A percentile compares a stretch with the other conserved stretches of the same genome.
phyloP scores from a whole-genome alignment of 2,888 invertebrate genomes.

The Vesta saturnalis region DNA sequence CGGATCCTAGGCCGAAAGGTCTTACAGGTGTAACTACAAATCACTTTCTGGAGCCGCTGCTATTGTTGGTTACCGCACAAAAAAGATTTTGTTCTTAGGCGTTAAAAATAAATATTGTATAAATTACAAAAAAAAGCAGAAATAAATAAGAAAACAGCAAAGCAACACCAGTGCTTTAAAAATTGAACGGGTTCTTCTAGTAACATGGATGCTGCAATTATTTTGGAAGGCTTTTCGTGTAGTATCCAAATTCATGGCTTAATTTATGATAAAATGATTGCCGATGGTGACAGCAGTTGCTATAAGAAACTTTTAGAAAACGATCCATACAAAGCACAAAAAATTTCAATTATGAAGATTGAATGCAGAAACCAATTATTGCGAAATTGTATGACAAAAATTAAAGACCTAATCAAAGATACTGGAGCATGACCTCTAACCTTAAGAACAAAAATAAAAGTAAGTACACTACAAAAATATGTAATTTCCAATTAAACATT shows the following conservation, averaged over 20 bases:
- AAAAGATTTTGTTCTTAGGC: neutral
- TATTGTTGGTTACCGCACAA: slow-evolving; percentile 15
- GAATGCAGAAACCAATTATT: neutral
- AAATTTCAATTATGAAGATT: neutral
- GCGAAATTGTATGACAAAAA: neutral
- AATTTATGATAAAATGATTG: slow-evolving; percentile 3
- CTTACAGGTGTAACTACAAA: slow-evolving; percentile 11
- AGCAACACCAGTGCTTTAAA: slow-evolving; percentile 12
- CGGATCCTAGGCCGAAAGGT: slow-evolving; percentile 12
- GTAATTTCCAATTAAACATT: neutral
- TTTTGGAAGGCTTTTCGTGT: neutral
- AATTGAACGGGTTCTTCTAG: slow-evolving; percentile 10
- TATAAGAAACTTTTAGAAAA: neutral
- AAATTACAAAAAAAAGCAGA: slow-evolving; percentile 5
- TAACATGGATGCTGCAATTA: slow-evolving; percentile 1
- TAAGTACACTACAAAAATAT: neutral
- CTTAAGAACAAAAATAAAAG: neutral
- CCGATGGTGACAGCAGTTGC: slow-evolving; percentile 12
- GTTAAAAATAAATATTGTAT: slow-evolving; percentile 16
- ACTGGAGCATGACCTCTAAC: neutral
- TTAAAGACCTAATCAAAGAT: neutral
- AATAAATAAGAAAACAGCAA: neutral
- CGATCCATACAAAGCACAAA: neutral
- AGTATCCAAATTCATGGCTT: slow-evolving; percentile 7
- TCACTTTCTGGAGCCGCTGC: slow-evolving; percentile 14